Conservation (phyloP, 2,888 invertebrate genomes). For the Acanthosepion esculentum region DNA sequence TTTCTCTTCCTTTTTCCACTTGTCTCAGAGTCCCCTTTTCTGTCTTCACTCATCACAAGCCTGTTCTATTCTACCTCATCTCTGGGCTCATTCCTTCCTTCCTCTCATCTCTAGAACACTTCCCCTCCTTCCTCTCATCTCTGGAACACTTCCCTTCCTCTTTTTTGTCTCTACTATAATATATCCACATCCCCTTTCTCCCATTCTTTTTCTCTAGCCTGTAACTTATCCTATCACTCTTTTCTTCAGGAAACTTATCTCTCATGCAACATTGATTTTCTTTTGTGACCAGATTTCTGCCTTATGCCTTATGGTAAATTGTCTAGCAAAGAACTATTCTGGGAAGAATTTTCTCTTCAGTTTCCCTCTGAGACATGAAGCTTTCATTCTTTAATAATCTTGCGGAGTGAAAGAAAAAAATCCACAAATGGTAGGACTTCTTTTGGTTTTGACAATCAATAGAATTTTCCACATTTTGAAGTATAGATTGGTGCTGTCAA, state of each 20-base stretch:
- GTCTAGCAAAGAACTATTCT: not conserved
- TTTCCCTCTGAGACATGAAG: not conserved
- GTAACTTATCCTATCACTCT: not conserved
- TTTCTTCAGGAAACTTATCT: not conserved
- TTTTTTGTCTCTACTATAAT: not conserved
- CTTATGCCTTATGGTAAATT: not conserved
- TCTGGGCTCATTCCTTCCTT: not conserved
- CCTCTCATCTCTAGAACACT: not conserved
- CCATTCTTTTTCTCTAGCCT: not conserved
- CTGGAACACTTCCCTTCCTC: no score
- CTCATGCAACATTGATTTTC: not conserved
- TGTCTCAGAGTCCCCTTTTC: not conserved
- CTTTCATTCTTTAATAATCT: not conserved
- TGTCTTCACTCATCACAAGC: not conserved
- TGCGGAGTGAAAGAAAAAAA: not conserved
- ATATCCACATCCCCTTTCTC: not conserved
- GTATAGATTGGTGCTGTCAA: slow-evolving; percentile 9
- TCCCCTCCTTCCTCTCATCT: not conserved
- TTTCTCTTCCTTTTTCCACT: not conserved
- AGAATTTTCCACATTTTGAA: not conserved
- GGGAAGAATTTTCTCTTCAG: not conserved
- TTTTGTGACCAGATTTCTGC: not conserved
- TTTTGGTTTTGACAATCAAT: not conserved
- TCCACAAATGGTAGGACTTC: not conserved
- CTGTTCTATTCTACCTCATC: not conserved